A percentile compares a stretch with the other conserved stretches of the same genome.
Evolutionary conservation across 2,888 invertebrate genomes (phyloP).

Genomic region (Chironomus tentans): DNA sequence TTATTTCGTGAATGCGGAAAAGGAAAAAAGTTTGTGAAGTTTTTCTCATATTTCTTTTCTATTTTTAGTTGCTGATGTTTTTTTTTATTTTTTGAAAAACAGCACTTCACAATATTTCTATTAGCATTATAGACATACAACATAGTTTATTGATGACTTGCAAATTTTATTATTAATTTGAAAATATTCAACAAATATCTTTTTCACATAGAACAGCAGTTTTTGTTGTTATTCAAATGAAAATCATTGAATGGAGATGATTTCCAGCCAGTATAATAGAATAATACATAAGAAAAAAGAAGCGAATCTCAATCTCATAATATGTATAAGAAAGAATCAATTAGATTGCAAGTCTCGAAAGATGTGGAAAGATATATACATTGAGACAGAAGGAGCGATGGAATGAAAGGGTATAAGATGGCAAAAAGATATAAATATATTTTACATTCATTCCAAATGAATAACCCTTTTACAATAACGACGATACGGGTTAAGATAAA

Average conservation of each 20-base stretch:
- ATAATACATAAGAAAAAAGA: background rate
- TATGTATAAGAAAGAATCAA: conserved; percentile 9
- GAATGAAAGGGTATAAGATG: too few relatives aligned
- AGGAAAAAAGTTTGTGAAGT: background rate
- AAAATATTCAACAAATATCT: background rate
- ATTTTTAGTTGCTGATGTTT: background rate
- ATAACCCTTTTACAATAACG: conserved; percentile 25
- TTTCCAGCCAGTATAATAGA: background rate
- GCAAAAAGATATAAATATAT: conserved; percentile 22
- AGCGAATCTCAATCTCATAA: background rate
- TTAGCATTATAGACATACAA: background rate
- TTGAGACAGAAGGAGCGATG: background rate
- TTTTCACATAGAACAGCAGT: background rate
- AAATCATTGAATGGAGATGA: background rate
- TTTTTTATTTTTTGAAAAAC: too few relatives aligned
- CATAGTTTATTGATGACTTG: background rate
- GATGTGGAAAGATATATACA: background rate
- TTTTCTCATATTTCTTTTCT: background rate
- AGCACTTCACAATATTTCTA: background rate
- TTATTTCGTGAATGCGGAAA: background rate
- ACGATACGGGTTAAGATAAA: conserved; percentile 25
- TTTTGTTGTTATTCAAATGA: background rate
- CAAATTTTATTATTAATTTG: background rate
- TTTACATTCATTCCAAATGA: conserved; percentile 26
- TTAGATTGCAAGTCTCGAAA: conserved; percentile 11